Percentiles rank a stretch among this genome's conserved stretches.
Evolutionary conservation across 2,113 vertebrate species (phyloP).

Genomic region (Prietella phreatophila): DNA sequence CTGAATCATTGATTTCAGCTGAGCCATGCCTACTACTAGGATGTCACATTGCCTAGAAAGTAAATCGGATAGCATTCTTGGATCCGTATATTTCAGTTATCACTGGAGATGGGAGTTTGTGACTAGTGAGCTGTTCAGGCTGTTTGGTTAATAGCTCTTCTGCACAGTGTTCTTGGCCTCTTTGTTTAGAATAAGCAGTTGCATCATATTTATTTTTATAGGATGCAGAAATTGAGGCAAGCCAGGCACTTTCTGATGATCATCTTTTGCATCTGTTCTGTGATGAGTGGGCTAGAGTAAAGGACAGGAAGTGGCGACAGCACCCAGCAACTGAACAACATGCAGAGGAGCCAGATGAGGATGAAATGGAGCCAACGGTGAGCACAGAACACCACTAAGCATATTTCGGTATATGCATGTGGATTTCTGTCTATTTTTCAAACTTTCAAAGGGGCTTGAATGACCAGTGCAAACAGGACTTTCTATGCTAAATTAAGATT

Average conservation of each 20-base stretch:
- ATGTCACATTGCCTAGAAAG: background rate
- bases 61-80: background rate
- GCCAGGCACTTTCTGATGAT: background rate
- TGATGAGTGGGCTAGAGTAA: background rate
- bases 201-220: conserved; percentile 5
- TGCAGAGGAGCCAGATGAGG: conserved; percentile 27
- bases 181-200: background rate
- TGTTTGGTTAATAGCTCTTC: background rate
- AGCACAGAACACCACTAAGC: background rate
- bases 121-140: background rate
- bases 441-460: background rate
- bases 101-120: background rate
- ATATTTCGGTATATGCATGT: background rate
- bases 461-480: background rate
- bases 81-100: background rate
- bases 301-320: background rate
- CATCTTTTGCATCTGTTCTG: background rate
- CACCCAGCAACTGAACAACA: background rate
- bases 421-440: background rate
- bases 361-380: conserved; percentile 33
- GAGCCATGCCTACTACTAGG: background rate
- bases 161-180: background rate
- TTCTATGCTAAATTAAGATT: background rate
- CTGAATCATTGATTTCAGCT: background rate
- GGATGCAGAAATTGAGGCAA: background rate